Percentiles rank a stretch among this genome's conserved stretches.
Conservation (phyloP, 2,797 vertebrate species). For the Lepilemur ruficaudatus region DNA sequence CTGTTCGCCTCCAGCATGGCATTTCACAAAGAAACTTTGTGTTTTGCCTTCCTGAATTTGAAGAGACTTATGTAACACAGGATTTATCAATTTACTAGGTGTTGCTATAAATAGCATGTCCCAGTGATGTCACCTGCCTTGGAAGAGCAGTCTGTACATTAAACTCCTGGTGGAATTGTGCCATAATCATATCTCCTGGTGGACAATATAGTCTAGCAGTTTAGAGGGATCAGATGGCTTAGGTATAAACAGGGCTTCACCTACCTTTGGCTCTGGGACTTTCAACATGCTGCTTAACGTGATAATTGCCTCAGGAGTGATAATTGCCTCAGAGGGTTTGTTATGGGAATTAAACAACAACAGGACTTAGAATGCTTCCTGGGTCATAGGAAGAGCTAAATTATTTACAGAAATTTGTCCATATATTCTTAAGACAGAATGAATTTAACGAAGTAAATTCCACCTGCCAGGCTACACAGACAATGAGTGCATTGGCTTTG, state of each 20-base stretch:
- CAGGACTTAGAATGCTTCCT: neutral
- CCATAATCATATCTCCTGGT: rapidly evolving
- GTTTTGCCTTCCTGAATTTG: neutral
- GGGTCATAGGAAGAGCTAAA: neutral
- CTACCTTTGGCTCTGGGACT: neutral
- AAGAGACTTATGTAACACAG: neutral
- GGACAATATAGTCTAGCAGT: neutral
- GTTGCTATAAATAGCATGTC: neutral
- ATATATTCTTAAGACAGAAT: neutral
- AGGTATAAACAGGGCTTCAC: neutral
- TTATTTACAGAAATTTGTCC: neutral
- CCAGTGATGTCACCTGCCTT: neutral
- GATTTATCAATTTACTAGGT: neutral
- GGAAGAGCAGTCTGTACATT: neutral
- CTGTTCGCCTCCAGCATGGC: neutral
- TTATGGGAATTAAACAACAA: neutral
- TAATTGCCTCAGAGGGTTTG: neutral
- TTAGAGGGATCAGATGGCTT: neutral
- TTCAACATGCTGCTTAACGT: neutral
- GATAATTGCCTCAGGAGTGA: neutral
- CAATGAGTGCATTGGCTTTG: neutral
- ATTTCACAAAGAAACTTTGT: neutral
- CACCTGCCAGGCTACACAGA: neutral
- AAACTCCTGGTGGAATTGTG: neutral
- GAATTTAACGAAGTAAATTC: neutral